phyloP scores from a whole-genome alignment of 1,140 invertebrate species.

The Diachasma alloeum region DNA sequence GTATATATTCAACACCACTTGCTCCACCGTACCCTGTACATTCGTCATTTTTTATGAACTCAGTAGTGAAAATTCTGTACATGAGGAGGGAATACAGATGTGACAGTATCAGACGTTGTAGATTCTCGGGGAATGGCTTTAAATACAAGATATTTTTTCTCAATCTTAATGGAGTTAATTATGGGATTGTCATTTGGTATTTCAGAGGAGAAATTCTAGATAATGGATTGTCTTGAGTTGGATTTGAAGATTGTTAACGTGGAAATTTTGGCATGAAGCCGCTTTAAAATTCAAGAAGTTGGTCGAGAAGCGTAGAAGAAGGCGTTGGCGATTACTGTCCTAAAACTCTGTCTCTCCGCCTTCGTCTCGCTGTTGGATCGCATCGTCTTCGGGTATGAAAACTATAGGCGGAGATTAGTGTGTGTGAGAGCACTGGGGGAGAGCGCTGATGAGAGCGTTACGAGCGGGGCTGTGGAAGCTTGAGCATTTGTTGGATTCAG shows the following conservation, averaged over 20 bases:
- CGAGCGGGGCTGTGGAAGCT: conserved; percentile 1
- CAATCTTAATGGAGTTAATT: not conserved
- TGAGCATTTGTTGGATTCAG: not conserved
- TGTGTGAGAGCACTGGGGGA: not conserved
- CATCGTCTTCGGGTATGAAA: conserved; percentile 8
- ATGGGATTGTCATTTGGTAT: not conserved
- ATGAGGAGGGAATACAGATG: not conserved
- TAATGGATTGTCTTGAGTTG: not conserved
- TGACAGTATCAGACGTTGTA: not conserved
- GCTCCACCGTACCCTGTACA: not conserved
- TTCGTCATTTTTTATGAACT: not conserved
- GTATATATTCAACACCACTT: not conserved
- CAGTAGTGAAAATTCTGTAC: not conserved
- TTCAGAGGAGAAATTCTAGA: not conserved
- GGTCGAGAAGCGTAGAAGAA: conserved; percentile 7
- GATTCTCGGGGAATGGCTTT: not conserved
- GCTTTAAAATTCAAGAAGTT: not conserved
- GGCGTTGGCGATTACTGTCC: conserved; percentile 22
- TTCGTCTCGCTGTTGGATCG: conserved; percentile 1
- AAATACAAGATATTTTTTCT: not conserved
- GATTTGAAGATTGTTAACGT: not conserved
- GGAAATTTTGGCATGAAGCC: not conserved
- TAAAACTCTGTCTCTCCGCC: not conserved
- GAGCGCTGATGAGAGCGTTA: conserved; percentile 10
- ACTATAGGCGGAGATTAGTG: conserved; percentile 11